Evolutionary conservation across 2,113 vertebrate genomes (phyloP), one percentile per base, ranked within the genome.

Genomic region (Amazona guildingii): DNA sequence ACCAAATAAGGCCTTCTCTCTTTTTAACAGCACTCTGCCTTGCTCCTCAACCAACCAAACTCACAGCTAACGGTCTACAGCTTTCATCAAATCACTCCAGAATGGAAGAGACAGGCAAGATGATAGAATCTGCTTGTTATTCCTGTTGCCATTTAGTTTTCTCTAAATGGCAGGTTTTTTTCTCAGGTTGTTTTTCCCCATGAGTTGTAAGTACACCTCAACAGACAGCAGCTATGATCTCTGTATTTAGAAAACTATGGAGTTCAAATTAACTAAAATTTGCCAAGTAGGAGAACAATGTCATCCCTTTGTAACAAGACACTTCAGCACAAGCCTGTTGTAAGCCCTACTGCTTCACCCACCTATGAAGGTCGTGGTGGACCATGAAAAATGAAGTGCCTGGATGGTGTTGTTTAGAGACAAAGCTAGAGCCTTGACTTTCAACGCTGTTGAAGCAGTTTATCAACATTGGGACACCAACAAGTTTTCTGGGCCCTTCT

Each of bases 281-380:
- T 31, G 33, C 16, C 80, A 37, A 46, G 33, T 4, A 16, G 23
- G 29, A 72, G 28, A 28, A 6, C 17, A 31, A 13, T 0, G 6
- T 6, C 17, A 28, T 3, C 10, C 39, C 33, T 62, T 4, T 18
- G 11, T 28, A 61, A 39, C 25, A 35, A 41, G 1, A 6, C 24
- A 3, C 37, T 48, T 20, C 4, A 25, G 27, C 28, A 57, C 29
- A 17, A 27, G 20, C 27, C 31, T 4, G 2, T 0, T 37, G 48
- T 14, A 77, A 80, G n/a, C 23, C 31, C 41, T 17, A 11, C 35
- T 25, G 64, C 28, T 63, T 10, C 23, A 57, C 10, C 43, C 59
- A 23, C n/a, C 43, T 48, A 37, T 11, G 7, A 2, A 31, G 13
- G 46, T 6, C 4, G 18, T 14, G 31, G 7, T 1, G 11, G 54